Base-by-base conservation (phyloP, 2,888 invertebrate genomes). In the Cataglyphis altisquamis region DNA sequence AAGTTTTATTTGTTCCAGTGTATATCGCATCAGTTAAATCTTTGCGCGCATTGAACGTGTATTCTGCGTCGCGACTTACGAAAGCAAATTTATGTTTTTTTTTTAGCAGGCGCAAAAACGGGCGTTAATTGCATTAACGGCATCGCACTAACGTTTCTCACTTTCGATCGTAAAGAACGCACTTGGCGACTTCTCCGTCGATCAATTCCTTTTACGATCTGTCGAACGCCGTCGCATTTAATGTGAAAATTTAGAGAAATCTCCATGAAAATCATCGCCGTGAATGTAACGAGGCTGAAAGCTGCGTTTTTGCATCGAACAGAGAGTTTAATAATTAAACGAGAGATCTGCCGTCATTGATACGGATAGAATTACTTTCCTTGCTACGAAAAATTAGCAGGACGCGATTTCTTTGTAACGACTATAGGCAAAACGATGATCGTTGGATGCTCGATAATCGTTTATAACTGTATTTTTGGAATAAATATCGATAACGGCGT, bases 91-190 rank as follows among this genome's bases (percentile, higher is more conserved):
- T 81, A 67, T 75, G 75, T 68, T 52, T 52, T 52, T 45, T 73
- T 73, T 73, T 67, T 41, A 60, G n/a, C 85, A 77, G 74, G 62
- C 82, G 36, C 15, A 21, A 67, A 21, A 18, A 25, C 39, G 12
- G 12, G 15, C 66, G 88, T 70, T 89, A 90, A 90, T 87, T 83
- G n/a, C 8, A 72, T 90, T 90, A 90, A 64, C 84, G 66, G 12
- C n/a, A n/a, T 85, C 62, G 82, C n/a, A 41, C 45, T 55, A 25
- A 62, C 75, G 74, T 87, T 83, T 66, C 84, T 80, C 80, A 73
- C 88, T 90, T 90, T 88, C 82, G 68, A 83, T 74, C 77, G 64
- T 86, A 84, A 90, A 78, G 74, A 86, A 6, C 15, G 18, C n/a
- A 21, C 10, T 32, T 4, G 29, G 1, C 1, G 25, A 39, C 21